phyloP scores from a whole-genome alignment of 2,797 vertebrate species.

The Scarus forsteni region DNA sequence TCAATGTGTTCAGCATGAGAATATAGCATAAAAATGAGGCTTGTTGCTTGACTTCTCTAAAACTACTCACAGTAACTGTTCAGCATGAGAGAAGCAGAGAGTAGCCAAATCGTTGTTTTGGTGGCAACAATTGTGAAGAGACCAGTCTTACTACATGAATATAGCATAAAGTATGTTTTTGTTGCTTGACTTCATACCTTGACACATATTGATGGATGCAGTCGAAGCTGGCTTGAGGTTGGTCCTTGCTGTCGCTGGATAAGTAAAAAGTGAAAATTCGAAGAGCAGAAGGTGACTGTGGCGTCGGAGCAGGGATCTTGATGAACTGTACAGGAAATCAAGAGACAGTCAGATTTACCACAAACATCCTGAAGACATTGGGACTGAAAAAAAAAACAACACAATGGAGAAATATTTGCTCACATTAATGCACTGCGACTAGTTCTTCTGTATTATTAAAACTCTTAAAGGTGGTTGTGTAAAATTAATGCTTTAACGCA shows the following conservation, averaged over 20 bases:
- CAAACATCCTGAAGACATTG: not conserved
- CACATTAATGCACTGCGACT: not conserved
- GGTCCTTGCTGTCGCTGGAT: slow-evolving; percentile 88
- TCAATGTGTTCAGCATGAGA: too few relatives aligned
- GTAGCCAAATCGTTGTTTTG: too few relatives aligned
- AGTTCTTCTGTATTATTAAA: not conserved
- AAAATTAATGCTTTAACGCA: too few relatives aligned
- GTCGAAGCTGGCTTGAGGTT: slow-evolving; percentile 88
- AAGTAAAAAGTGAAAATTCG: slow-evolving; percentile 89
- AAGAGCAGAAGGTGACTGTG: slow-evolving; percentile 69
- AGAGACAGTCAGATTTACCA: not conserved
- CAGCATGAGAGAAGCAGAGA: too few relatives aligned
- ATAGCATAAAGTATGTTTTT: not conserved
- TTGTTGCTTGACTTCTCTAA: too few relatives aligned
- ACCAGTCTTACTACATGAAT: too few relatives aligned
- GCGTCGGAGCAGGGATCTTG: slow-evolving; percentile 84
- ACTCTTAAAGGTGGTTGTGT: not conserved
- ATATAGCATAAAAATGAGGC: too few relatives aligned
- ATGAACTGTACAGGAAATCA: slow-evolving; percentile 75
- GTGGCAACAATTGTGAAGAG: too few relatives aligned
- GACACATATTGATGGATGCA: slow-evolving; percentile 84
- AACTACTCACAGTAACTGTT: too few relatives aligned
- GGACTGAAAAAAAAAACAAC: not conserved
- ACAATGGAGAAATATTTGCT: not conserved
- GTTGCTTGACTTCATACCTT: slow-evolving; percentile 66